A percentile compares a stretch with the other conserved stretches of the same genome.
These are phyloP conservation scores for Grammomys dolichurus DNA, from an alignment of 2,113 vertebrate species.

Conservation along the genomic window DNA sequence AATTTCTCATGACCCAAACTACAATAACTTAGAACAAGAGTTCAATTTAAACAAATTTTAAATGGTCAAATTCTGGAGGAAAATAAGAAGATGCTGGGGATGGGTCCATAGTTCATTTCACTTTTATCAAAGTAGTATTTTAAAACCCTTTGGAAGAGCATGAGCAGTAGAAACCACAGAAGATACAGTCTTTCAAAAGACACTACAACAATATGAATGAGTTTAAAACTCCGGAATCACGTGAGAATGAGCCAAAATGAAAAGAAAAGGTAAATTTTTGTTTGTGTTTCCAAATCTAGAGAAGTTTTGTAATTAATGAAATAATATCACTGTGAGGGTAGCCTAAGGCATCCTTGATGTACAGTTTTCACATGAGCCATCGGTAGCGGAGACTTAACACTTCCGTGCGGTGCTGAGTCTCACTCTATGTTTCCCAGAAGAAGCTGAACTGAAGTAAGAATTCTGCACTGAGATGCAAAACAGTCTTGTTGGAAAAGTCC, in stretches of 20 bases:
- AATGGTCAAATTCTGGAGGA: slow-evolving; percentile 21
- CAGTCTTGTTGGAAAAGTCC: not conserved
- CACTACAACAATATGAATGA: not conserved
- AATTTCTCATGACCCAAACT: not conserved
- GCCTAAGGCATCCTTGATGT: not conserved
- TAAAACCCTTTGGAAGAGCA: not conserved
- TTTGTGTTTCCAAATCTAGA: not conserved
- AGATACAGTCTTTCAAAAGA: slow-evolving; percentile 11
- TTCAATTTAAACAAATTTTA: slow-evolving; percentile 28
- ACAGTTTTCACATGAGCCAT: not conserved
- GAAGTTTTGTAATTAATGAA: not conserved
- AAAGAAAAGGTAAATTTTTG: not conserved
- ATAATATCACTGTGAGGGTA: not conserved
- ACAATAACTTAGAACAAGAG: not conserved
- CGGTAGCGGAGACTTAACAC: not conserved
- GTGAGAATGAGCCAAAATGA: not conserved
- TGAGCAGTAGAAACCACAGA: not conserved
- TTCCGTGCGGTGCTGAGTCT: not conserved
- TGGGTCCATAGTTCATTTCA: not conserved
- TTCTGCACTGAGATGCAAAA: not conserved
- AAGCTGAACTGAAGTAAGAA: not conserved
- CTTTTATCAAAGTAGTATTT: slow-evolving; percentile 51
- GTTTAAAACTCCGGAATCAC: not conserved
- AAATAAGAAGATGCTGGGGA: not conserved
- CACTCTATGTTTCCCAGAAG: not conserved